Evolutionary conservation across 2,113 vertebrate genomes (phyloP).

Genomic region (Amphilophus citrinellus): DNA sequence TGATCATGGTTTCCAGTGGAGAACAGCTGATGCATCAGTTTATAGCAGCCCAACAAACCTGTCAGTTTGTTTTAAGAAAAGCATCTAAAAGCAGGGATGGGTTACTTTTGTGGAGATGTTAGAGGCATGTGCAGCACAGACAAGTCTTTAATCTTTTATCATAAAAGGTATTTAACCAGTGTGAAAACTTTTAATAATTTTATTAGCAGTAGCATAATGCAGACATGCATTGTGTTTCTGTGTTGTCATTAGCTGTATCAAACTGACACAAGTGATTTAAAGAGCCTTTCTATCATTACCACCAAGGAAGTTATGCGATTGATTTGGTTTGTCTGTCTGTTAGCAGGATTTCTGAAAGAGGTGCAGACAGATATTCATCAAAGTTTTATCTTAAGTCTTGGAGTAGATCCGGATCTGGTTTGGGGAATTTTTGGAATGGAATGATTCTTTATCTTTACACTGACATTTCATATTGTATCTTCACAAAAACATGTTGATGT

Average conservation of each 20-base stretch:
- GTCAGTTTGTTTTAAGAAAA: neutral
- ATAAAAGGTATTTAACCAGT: neutral
- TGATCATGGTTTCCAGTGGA: neutral
- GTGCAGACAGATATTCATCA: neutral
- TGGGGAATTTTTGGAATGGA: neutral
- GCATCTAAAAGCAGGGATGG: neutral
- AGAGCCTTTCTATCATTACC: neutral
- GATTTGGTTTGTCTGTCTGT: neutral
- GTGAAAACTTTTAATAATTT: neutral
- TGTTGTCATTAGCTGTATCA: neutral
- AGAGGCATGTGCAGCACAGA: neutral
- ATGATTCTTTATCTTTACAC: neutral
- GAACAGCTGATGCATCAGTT: neutral
- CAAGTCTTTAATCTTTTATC: neutral
- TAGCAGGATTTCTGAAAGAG: neutral
- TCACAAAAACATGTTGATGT: neutral
- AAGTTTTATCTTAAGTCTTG: neutral
- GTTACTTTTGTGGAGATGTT: neutral
- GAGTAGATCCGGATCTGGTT: neutral
- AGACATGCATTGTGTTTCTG: neutral
- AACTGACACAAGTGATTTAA: neutral
- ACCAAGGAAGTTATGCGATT: too few relatives aligned
- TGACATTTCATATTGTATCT: neutral
- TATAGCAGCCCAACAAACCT: neutral
- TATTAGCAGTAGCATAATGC: neutral